These are phyloP conservation scores for Kuschelorhynchus macadamiae DNA, from an alignment of 2,888 invertebrate species.

Conservation along the genomic window DNA sequence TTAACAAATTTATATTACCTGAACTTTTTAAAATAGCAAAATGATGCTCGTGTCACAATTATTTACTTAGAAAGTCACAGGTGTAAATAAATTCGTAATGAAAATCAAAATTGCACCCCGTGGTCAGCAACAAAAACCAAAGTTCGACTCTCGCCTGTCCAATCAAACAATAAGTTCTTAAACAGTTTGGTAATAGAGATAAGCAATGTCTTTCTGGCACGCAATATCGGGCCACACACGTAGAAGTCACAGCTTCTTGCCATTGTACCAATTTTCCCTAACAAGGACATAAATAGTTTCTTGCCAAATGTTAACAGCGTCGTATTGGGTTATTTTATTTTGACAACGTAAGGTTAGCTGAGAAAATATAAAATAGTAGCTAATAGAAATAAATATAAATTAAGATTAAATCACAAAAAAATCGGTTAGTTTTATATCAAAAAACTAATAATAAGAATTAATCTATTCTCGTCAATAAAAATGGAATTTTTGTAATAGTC, in stretches of 20 bases:
- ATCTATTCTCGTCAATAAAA: neutral
- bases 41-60: too few species aligned
- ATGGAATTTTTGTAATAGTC: too few species aligned
- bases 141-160: conserved; percentile 39
- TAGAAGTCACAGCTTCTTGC: conserved; percentile 42
- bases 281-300: conserved; percentile 47
- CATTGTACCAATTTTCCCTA: conserved; percentile 39
- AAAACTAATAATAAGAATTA: neutral
- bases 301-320: conserved; percentile 36
- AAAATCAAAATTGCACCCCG: conserved; percentile 32
- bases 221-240: conserved; percentile 53
- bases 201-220: conserved; percentile 39
- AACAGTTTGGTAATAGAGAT: conserved; percentile 44
- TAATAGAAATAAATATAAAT: neutral
- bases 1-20: too few species aligned
- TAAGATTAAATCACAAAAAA: neutral
- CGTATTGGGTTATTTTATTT: too few species aligned
- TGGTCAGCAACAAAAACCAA: conserved; percentile 37
- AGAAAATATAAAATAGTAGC: neutral
- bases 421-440: neutral
- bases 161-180: conserved; percentile 44
- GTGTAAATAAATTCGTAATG: conserved; percentile 32
- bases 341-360: neutral
- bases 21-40: too few species aligned
- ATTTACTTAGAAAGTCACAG: too few species aligned